These are phyloP conservation scores for Tragelaphus oryx DNA, from an alignment of 2,797 vertebrate genomes.

Conservation along the genomic window DNA sequence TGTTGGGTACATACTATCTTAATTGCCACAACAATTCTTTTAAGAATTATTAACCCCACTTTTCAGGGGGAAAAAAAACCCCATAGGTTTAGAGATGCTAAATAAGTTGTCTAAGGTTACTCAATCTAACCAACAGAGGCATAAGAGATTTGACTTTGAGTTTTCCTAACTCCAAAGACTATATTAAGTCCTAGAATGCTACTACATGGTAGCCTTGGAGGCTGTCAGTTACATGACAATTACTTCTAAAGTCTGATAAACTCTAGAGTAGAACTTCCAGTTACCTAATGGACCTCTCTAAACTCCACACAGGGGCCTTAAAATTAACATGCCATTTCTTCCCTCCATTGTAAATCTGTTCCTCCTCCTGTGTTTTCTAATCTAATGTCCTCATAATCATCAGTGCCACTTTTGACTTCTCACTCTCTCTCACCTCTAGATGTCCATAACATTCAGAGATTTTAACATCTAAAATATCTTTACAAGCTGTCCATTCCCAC, in stretches of 20 bases:
- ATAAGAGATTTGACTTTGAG: background rate
- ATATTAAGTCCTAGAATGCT: background rate
- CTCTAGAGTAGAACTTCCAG: background rate
- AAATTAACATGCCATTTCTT: constrained; percentile 19
- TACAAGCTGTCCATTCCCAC: background rate
- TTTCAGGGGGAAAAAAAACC: background rate
- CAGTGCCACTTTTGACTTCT: background rate
- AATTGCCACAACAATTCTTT: background rate
- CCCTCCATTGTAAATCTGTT: background rate
- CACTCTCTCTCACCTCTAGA: background rate
- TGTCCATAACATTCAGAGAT: background rate
- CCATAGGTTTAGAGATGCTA: background rate
- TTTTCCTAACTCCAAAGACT: background rate
- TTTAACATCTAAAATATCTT: background rate
- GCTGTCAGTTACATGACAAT: background rate
- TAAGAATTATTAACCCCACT: background rate
- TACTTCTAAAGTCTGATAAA: background rate
- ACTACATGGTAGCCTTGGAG: background rate
- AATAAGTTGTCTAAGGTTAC: background rate
- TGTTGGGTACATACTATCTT: background rate
- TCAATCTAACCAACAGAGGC: background rate
- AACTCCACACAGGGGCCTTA: background rate
- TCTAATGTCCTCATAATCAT: background rate
- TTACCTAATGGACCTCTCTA: background rate
- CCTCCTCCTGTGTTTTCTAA: background rate